These are phyloP conservation scores for Campoletis raptor DNA, from an alignment of 2,888 invertebrate genomes.

Conservation along the genomic window DNA sequence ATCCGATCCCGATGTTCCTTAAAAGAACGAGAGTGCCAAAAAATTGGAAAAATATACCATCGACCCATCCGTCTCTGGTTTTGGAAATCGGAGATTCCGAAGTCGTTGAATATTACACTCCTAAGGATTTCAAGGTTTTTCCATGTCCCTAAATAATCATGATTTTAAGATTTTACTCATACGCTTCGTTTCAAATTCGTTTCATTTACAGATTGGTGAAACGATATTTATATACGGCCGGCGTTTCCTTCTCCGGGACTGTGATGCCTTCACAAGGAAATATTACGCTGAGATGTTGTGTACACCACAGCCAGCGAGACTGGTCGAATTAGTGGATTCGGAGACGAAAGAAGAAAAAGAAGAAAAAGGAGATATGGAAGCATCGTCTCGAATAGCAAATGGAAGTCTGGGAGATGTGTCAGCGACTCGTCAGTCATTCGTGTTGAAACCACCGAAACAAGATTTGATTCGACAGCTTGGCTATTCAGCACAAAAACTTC, in stretches of 20 bases:
- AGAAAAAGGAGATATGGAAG: slow-evolving; percentile 40
- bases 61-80: slow-evolving; percentile 88
- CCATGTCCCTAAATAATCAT: background rate
- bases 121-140: slow-evolving; percentile 88
- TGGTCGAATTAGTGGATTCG: background rate
- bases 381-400: slow-evolving; percentile 90
- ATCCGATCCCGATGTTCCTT: slow-evolving; percentile 91
- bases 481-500: slow-evolving; percentile 88
- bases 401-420: slow-evolving; percentile 92
- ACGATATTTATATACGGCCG: slow-evolving; percentile 90
- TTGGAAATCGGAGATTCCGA: slow-evolving; percentile 90
- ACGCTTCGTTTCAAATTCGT: background rate
- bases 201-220: slow-evolving; percentile 87
- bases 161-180: no score
- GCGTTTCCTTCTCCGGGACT: slow-evolving; percentile 91
- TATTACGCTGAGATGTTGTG: slow-evolving; percentile 89
- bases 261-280: slow-evolving; percentile 92
- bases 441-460: slow-evolving; percentile 91
- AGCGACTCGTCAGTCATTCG: slow-evolving; percentile 89
- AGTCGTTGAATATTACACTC: slow-evolving; percentile 91
- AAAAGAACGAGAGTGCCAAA: slow-evolving; percentile 92
- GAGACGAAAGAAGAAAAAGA: background rate
- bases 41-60: slow-evolving; percentile 88
- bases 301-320: slow-evolving; percentile 85
- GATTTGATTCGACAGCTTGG: slow-evolving; percentile 91